These are phyloP conservation scores for Archilochus colubris DNA, from an alignment of 2,113 vertebrate species.

Conservation along the genomic window DNA sequence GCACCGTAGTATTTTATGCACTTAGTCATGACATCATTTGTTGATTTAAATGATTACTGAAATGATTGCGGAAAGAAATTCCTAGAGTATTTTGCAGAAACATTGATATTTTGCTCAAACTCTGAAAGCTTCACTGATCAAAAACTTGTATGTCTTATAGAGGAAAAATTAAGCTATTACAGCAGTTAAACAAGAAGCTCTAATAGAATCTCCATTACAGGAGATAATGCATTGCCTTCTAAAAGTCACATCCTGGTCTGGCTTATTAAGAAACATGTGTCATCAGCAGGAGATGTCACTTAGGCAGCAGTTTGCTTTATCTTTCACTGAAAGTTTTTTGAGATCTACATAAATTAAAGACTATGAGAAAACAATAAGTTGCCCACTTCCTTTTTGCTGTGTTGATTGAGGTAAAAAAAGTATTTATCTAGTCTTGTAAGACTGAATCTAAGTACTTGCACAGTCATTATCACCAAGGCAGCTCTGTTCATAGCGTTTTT, in stretches of 20 bases:
- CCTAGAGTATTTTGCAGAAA: background rate
- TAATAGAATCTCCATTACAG: background rate
- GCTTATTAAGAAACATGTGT: background rate
- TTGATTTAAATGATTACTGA: background rate
- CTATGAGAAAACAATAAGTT: background rate
- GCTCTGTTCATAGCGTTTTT: background rate
- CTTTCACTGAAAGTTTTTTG: background rate
- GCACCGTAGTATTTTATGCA: background rate
- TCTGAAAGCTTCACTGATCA: background rate
- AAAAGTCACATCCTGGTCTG: background rate
- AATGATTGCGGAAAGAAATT: background rate
- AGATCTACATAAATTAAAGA: background rate
- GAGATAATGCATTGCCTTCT: background rate
- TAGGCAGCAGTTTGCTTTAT: background rate
- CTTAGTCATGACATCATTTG: background rate
- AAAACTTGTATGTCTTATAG: background rate
- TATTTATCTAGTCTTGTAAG: background rate
- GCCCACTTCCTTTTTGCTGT: background rate
- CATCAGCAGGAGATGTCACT: background rate
- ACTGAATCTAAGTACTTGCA: background rate
- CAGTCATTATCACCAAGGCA: background rate
- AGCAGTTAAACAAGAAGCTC: conserved; percentile 22
- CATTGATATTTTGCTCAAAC: background rate
- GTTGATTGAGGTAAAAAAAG: background rate
- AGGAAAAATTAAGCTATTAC: conserved; percentile 1